Conservation (phyloP, 2,797 vertebrate species). For the Mareca penelope region DNA sequence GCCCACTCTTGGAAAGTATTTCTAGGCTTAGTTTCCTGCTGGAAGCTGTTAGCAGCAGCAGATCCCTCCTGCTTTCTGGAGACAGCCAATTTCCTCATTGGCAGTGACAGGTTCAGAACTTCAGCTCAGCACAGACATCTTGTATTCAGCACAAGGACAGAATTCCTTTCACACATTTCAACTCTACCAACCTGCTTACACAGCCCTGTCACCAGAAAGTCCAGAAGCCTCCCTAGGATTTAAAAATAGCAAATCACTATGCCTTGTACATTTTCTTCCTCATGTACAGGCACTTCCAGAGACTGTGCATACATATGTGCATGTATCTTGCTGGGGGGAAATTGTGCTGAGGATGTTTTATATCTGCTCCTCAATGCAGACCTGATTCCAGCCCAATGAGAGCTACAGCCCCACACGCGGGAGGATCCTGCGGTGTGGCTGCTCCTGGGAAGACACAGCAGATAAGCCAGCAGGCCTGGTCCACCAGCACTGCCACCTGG, state of each 20-base stretch:
- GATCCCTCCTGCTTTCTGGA: not conserved
- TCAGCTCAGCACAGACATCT: not conserved
- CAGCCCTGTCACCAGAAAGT: not conserved
- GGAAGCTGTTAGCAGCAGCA: not conserved
- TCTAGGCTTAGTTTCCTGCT: not conserved
- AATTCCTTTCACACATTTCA: not conserved
- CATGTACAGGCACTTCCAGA: not conserved
- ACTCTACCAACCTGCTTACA: not conserved
- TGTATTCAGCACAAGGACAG: not conserved
- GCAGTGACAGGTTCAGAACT: not conserved
- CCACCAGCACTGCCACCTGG: not conserved
- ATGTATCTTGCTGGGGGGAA: not conserved
- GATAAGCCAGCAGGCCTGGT: not conserved
- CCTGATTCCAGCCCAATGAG: not conserved
- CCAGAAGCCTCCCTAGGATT: not conserved
- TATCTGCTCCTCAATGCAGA: not conserved
- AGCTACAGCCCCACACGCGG: accelerated
- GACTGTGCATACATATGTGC: accelerated
- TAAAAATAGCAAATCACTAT: not conserved
- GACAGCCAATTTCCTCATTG: not conserved
- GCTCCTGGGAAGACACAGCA: not conserved
- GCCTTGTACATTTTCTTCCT: not conserved
- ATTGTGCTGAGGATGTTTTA: not conserved
- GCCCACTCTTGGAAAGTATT: accelerated
- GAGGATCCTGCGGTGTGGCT: not conserved